Conservation (phyloP, 2,797 vertebrate species). For the Enteromius argenteus region DNA sequence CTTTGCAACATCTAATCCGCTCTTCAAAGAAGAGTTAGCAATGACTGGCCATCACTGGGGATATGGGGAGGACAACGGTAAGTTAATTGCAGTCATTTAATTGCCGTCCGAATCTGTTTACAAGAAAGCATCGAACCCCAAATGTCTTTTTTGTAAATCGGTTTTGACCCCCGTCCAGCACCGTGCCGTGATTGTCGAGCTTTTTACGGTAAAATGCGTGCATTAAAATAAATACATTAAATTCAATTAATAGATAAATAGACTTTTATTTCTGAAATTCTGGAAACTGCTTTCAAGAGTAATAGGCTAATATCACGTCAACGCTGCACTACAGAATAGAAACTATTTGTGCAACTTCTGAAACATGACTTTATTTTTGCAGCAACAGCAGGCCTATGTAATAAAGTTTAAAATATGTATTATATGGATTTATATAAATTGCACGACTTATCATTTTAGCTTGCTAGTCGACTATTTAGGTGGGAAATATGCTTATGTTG, state of each 20-base stretch:
- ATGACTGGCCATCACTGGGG: constrained; percentile 94
- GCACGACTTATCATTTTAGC: neutral
- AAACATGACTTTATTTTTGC: neutral
- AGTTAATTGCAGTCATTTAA: constrained; percentile 60
- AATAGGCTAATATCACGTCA: neutral
- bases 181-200: neutral
- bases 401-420: neutral
- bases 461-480: neutral
- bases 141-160: neutral
- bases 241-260: neutral
- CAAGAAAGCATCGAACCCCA: neutral
- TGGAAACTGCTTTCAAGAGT: neutral
- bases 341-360: neutral
- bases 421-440: neutral
- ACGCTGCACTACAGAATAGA: neutral
- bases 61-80: constrained; percentile 93
- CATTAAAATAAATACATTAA: neutral
- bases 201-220: neutral
- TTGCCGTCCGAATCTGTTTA: neutral
- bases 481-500: neutral
- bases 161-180: neutral
- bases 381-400: neutral
- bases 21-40: constrained; percentile 26
- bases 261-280: neutral
- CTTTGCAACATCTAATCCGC: neutral